Evolutionary conservation across 92 coral and sea anemone species (phyloP).

Genomic region (Ricordea florida): DNA sequence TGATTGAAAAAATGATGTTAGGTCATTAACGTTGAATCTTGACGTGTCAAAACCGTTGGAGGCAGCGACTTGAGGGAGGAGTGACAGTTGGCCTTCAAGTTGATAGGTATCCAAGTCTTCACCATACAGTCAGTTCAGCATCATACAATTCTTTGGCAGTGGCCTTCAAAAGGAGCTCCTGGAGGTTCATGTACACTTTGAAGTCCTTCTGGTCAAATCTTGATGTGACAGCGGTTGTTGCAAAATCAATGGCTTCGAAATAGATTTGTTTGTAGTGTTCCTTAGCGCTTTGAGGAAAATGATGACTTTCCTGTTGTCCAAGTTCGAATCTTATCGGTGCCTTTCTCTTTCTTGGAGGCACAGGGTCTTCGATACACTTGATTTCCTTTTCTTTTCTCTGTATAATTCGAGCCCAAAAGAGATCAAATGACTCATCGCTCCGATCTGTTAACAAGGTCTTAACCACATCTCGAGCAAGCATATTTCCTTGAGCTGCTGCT

Average conservation of each 20-base stretch:
- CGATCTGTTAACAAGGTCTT: constrained; percentile 29
- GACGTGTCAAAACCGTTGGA: constrained; percentile 15
- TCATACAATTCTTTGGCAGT: constrained; percentile 30
- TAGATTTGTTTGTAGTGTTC: constrained; percentile 51
- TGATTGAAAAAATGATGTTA: constrained; percentile 33
- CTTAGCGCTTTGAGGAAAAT: constrained; percentile 54
- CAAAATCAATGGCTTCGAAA: constrained; percentile 50
- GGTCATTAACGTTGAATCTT: constrained; percentile 28
- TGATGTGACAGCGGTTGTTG: constrained; percentile 24
- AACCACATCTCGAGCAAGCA: constrained; percentile 22
- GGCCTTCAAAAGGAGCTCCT: constrained; percentile 50
- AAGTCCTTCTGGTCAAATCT: constrained; percentile 67
- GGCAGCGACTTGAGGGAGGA: constrained; percentile 45
- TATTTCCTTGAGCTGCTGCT: constrained; percentile 39
- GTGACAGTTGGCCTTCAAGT: constrained; percentile 49
- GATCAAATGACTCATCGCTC: constrained; percentile 9
- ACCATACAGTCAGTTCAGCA: constrained; percentile 31
- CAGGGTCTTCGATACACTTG: constrained; percentile 47
- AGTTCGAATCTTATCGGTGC: constrained; percentile 34
- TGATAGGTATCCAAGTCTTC: constrained; percentile 26
- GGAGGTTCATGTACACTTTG: constrained; percentile 43
- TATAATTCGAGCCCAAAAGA: constrained; percentile 49
- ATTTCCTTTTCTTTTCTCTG: constrained; percentile 43
- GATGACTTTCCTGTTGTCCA: constrained; percentile 25
- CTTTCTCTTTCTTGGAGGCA: constrained; percentile 47